Base-by-base conservation (phyloP, 2,888 invertebrate species). In the Drosophila anomelani region DNA sequence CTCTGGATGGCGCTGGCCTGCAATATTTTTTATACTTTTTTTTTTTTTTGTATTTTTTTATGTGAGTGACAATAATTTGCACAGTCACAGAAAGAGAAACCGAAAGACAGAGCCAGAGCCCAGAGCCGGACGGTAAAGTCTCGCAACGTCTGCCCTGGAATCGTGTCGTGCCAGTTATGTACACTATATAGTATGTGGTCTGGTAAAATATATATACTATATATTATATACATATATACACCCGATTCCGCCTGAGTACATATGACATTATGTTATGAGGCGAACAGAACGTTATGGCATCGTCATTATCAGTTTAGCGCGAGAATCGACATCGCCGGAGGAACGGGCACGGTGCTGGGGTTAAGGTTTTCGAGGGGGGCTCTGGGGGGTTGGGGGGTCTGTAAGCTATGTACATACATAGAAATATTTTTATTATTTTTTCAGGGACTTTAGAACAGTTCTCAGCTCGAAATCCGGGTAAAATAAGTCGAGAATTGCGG, bases 21-120 rank as follows among this genome's bases (percentile, higher is more conserved):
- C 79, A 79, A 83, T 87, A 85, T 69, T 71, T 80, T 47, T 47
- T 29, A 78, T 43, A 20, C 5, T 47, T 49, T 47, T 49, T 82
- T 49, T 47, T 49, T 82, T 80, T 80, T 46, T 46, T 9, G 15
- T 26, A 8, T 8, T 49, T 49, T 49, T 85, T 81, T 79, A 83
- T 82, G 77, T 67, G 81, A 64, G 80, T 83, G 79, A 82, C 80
- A 85, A 85, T 81, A 80, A 85, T 85, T 88, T 80, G 86, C 84
- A 79, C 78, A 77, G 80, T 78, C 78, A 80, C 70, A 79, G 68
- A 68, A 68, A 66, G 44, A 62, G 56, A 51, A 56, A 54, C 29
- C 15, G 59, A 60, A 57, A 49, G 49, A 36, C 58, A 15, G 38
- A 39, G 26, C 29, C 63, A 54, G 38, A 49, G 26, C 29, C 63